These are phyloP conservation scores for Corythaixoides concolor DNA, from an alignment of 2,113 vertebrate species.

Conservation along the genomic window DNA sequence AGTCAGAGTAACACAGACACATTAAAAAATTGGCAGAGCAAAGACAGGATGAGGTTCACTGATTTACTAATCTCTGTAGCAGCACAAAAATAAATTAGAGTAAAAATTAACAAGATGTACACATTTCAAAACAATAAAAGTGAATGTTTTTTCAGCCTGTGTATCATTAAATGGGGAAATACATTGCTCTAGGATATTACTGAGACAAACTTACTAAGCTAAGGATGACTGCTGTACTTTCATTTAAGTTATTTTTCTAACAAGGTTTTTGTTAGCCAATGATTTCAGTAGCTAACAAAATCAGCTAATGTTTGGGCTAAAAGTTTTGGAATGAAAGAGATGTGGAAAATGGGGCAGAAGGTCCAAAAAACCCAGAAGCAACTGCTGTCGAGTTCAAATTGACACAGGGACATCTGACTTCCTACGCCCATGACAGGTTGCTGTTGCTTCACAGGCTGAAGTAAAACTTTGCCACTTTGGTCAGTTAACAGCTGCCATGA, in stretches of 20 bases:
- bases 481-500: not conserved
- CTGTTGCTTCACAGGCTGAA: not conserved
- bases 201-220: not conserved
- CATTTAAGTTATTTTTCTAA: not conserved
- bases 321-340: not conserved
- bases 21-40: not conserved
- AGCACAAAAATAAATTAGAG: not conserved
- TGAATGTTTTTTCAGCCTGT: not conserved
- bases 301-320: not conserved
- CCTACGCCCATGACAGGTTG: accelerated
- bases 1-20: not conserved
- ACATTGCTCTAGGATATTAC: not conserved
- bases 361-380: not conserved
- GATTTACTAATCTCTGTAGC: not conserved
- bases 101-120: not conserved
- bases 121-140: not conserved
- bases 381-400: not conserved
- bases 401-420: not conserved
- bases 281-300: too few species aligned
- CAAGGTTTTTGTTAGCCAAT: not conserved
- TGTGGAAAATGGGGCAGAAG: not conserved
- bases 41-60: not conserved
- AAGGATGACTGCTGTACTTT: not conserved
- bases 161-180: not conserved
- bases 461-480: not conserved